Conservation (phyloP, 2,797 vertebrate genomes). For the Enteromius thamalakanensis region DNA sequence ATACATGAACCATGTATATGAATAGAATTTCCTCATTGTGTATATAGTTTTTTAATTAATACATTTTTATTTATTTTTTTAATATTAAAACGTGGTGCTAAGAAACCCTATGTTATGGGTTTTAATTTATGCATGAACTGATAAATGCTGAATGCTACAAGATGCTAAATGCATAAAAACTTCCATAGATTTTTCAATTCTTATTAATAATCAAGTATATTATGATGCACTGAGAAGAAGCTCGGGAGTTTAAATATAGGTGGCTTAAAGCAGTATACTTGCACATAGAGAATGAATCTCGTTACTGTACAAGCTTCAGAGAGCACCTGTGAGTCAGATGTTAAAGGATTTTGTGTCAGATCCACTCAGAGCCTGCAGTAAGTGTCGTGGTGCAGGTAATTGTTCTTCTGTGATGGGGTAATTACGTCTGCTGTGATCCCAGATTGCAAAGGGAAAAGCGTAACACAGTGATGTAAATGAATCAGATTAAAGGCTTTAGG, state of each 20-base stretch:
- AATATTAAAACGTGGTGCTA: background rate
- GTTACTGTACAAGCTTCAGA: background rate
- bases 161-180: background rate
- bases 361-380: conserved; percentile 4
- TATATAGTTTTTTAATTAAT: background rate
- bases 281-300: background rate
- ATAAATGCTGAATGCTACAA: background rate
- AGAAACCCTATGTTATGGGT: too few relatives aligned
- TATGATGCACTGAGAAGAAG: background rate
- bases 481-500: conserved; percentile 18
- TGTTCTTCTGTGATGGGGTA: conserved; percentile 14
- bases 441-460: background rate
- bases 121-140: background rate
- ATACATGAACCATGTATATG: too few relatives aligned
- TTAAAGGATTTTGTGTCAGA: conserved; percentile 6
- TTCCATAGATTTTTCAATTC: background rate
- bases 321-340: background rate
- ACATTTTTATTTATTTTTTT: background rate
- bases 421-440: background rate
- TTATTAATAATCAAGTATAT: background rate
- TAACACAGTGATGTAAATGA: background rate
- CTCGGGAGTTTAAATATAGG: background rate
- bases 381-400: conserved; percentile 22
- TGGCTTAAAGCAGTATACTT: background rate
- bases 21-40: background rate